phyloP scores from a whole-genome alignment of 2,888 invertebrate species.

The Megastigmus dorsalis region DNA sequence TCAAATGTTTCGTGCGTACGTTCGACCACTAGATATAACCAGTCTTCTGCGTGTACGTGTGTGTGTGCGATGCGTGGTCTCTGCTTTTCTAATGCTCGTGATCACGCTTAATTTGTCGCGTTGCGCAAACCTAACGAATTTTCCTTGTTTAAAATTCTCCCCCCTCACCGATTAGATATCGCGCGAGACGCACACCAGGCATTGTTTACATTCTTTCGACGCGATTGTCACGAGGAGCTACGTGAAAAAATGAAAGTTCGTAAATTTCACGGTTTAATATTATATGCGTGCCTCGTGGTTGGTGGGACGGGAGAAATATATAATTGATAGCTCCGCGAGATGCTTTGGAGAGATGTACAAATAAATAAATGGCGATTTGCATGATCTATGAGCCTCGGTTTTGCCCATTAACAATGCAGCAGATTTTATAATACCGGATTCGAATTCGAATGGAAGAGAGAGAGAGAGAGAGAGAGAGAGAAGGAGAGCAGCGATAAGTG shows the following conservation, averaged over 20 bases:
- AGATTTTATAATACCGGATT: not conserved
- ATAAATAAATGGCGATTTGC: too few species aligned
- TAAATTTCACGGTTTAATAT: too few species aligned
- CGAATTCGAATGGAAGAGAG: not conserved
- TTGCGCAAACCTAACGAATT: conserved; percentile 45
- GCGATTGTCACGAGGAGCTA: conserved; percentile 15
- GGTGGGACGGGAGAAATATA: too few species aligned
- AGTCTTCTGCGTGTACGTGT: not conserved
- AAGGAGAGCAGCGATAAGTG: not conserved
- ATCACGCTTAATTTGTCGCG: not conserved
- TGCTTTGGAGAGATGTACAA: too few species aligned
- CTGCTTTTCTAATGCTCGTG: too few species aligned
- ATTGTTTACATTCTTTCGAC: not conserved
- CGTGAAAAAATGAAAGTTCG: conserved; percentile 7
- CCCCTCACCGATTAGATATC: conserved; percentile 39
- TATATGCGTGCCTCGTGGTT: too few species aligned
- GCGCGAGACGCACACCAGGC: not conserved
- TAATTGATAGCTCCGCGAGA: too few species aligned
- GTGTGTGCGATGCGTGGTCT: not conserved
- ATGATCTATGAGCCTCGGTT: too few species aligned
- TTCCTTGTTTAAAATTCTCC: conserved; percentile 26
- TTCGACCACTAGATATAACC: not conserved
- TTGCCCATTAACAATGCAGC: too few species aligned
- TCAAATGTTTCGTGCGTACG: conserved; percentile 29
- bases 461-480: not conserved